Conservation (phyloP, 2,113 vertebrate genomes). For the Isurus oxyrinchus region DNA sequence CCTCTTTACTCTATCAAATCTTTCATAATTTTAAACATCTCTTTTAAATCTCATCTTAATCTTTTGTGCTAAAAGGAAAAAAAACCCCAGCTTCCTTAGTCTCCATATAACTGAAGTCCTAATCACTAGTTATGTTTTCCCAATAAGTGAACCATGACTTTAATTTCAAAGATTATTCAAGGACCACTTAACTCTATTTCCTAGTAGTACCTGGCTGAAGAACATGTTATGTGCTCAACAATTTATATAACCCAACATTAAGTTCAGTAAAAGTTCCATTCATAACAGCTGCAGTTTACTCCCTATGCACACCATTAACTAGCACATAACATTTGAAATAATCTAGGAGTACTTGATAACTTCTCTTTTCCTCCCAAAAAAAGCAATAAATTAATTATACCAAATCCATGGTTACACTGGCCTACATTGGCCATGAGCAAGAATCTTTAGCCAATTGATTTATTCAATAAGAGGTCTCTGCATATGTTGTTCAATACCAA, state of each 20-base stretch:
- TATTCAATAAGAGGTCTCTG: neutral
- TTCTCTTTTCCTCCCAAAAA: neutral
- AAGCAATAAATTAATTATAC: neutral
- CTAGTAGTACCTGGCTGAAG: neutral
- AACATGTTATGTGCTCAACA: neutral
- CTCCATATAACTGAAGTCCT: neutral
- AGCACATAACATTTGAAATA: neutral
- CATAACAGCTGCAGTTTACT: neutral
- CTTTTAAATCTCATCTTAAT: neutral
- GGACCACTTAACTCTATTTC: neutral
- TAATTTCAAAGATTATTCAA: neutral
- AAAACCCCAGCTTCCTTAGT: neutral
- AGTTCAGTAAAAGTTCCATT: neutral
- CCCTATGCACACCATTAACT: neutral
- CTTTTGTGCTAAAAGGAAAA: neutral
- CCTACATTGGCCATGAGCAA: neutral
- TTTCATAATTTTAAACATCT: neutral
- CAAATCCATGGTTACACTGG: neutral
- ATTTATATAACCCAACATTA: neutral
- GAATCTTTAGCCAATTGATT: no score
- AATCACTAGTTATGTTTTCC: neutral
- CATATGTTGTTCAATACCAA: neutral
- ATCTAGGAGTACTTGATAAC: neutral
- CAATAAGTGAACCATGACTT: neutral
- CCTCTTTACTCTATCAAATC: neutral